phyloP scores from a whole-genome alignment of 53 echinoderm and acorn worm species.

The Holothuria scabra region DNA sequence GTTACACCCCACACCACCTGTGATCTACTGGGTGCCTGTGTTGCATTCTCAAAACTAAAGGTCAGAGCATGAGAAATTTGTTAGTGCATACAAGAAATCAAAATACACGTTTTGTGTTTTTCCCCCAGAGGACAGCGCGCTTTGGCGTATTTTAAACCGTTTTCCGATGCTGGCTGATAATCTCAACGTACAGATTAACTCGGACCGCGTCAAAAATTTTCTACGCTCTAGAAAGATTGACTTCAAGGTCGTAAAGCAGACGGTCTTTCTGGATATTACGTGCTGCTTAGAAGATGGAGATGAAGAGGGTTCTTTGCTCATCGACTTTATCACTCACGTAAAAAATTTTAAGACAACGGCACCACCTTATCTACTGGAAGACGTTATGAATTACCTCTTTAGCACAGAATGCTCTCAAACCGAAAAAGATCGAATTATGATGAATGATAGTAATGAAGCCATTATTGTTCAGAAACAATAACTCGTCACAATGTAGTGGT shows the following conservation, averaged over 20 bases:
- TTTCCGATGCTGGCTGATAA: constrained; percentile 2
- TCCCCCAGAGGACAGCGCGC: not conserved
- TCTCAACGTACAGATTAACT: not conserved
- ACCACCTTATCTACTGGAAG: constrained; percentile 19
- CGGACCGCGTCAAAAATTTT: constrained; percentile 4
- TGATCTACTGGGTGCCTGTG: too few relatives aligned
- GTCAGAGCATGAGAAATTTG: too few relatives aligned
- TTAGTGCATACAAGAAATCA: too few relatives aligned
- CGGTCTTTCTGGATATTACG: constrained; percentile 36
- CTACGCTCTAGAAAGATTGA: constrained; percentile 21
- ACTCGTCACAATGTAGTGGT: too few relatives aligned
- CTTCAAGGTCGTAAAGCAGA: not conserved
- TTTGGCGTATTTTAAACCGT: not conserved
- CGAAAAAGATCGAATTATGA: too few relatives aligned
- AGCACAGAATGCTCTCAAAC: constrained; percentile 45
- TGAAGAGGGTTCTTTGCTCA: constrained; percentile 39
- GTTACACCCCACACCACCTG: too few relatives aligned
- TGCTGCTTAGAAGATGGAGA: constrained; percentile 24
- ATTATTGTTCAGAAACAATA: too few relatives aligned
- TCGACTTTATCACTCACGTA: too few relatives aligned
- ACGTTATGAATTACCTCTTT: constrained; percentile 29
- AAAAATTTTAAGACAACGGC: too few relatives aligned
- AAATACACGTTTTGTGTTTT: too few relatives aligned
- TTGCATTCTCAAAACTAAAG: too few relatives aligned
- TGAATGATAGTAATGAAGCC: too few relatives aligned